phyloP scores from a whole-genome alignment of 1,140 invertebrate species.

The Schmidtea mediterranea region DNA sequence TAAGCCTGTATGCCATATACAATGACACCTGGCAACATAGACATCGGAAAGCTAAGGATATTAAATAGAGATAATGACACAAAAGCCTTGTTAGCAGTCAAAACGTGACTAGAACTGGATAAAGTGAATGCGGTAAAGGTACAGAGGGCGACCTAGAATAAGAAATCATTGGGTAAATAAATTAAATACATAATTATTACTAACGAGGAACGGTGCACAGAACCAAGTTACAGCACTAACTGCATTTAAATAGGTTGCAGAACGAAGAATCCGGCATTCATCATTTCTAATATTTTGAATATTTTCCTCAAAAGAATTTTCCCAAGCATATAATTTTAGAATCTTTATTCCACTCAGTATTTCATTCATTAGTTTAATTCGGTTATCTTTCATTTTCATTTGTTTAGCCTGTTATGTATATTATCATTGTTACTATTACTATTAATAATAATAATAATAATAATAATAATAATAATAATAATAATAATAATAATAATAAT shows the following conservation, averaged over 20 bases:
- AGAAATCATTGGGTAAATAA: too few species aligned
- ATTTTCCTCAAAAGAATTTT: conserved; percentile 26
- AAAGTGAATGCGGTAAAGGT: background rate
- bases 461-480: too few species aligned
- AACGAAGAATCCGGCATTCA: conserved; percentile 27
- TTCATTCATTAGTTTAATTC: conserved; percentile 29
- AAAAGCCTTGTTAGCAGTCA: conserved; percentile 38
- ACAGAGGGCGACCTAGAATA: background rate
- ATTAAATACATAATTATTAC: too few species aligned
- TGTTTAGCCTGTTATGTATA: conserved; percentile 9
- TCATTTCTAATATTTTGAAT: conserved; percentile 18
- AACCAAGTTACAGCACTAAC: background rate
- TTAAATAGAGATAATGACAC: conserved; percentile 90
- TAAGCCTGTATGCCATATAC: conserved; percentile 26
- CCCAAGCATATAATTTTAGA: conserved; percentile 23
- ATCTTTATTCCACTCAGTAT: conserved; percentile 21
- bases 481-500: too few species aligned
- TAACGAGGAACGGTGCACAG: conserved; percentile 1
- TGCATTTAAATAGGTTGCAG: conserved; percentile 6
- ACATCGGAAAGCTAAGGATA: conserved; percentile 64
- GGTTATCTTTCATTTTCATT: conserved; percentile 31
- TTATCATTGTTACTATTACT: too few species aligned
- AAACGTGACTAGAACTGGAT: background rate
- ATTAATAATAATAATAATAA: too few species aligned
- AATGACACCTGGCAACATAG: conserved; percentile 33